Base-by-base conservation (phyloP, 2,888 invertebrate species). In the Pharmacophagus antenor region DNA sequence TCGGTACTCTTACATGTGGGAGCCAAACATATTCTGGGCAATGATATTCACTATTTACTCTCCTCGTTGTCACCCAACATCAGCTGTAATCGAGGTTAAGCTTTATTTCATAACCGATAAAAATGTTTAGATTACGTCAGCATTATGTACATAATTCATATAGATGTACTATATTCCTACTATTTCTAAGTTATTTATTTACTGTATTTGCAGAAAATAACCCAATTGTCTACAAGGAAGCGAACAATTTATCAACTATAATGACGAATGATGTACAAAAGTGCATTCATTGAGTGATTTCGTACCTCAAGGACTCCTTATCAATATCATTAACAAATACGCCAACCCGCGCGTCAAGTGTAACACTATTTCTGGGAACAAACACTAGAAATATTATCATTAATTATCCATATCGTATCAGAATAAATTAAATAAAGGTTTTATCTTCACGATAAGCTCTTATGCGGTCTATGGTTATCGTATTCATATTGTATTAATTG, bases 381-480 rank as follows among this genome's bases (percentile, higher is more conserved):
- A 62, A 64, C 67, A 67, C 67, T 59, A 66, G 57, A 63, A 56
- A 47, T 41, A 63, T 68, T 69, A 70, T 73, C 69, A 72, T 73
- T 70, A 69, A 73, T 74, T 70, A 72, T 73, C 67, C 51, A 41
- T 61, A 61, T 56, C 56, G 61, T 65, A 71, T 67, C 65, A 21
- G 46, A 66, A 64, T 63, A 56, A 59, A 67, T 69, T 67, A 70
- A 69, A 71, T 67, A 66, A 61, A 44, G 49, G 61, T 61, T 67
- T 70, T 70, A 71, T 67, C 68, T 63, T 48, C n/a, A 20, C 62
- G 68, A 69, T 69, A 68, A 70, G 46, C 44, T 53, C 56, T 62
- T 58, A 62, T 63, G 64, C 62, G 56, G 46, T 65, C 65, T 42
- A 25, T n/a, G 25, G 53, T 17, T 59, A 48, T 60, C 22, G 44